Conservation (phyloP, 2,888 invertebrate genomes). For the Brachylomia viminalis region DNA sequence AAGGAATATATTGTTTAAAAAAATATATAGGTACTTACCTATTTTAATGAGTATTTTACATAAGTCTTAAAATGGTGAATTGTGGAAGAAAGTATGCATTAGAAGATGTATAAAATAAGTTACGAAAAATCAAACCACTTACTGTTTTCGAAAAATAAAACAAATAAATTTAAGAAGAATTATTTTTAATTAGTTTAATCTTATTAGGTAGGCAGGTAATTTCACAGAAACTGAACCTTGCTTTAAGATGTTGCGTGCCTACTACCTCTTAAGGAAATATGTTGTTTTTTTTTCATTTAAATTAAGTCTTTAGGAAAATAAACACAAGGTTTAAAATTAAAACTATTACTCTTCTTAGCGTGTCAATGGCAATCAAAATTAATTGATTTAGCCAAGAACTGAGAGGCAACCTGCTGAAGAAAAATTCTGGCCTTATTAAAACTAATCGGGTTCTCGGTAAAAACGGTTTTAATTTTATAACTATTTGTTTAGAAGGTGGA, state of each 20-base stretch:
- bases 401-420: background rate
- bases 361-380: background rate
- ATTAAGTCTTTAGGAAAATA: background rate
- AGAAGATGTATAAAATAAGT: background rate
- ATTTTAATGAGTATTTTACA: background rate
- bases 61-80: background rate
- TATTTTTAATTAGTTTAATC: background rate
- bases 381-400: background rate
- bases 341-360: background rate
- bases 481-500: background rate
- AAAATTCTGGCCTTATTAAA: background rate
- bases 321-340: background rate
- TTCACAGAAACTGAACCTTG: constrained; percentile 35
- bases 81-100: too few relatives aligned
- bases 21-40: background rate
- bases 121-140: background rate
- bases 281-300: background rate
- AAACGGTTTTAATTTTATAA: background rate
- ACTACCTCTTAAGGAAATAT: background rate
- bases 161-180: background rate
- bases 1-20: background rate
- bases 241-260: background rate
- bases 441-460: background rate
- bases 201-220: background rate
- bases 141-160: background rate